Conservation (phyloP, 2,888 invertebrate species). For the Augiades crinisus region DNA sequence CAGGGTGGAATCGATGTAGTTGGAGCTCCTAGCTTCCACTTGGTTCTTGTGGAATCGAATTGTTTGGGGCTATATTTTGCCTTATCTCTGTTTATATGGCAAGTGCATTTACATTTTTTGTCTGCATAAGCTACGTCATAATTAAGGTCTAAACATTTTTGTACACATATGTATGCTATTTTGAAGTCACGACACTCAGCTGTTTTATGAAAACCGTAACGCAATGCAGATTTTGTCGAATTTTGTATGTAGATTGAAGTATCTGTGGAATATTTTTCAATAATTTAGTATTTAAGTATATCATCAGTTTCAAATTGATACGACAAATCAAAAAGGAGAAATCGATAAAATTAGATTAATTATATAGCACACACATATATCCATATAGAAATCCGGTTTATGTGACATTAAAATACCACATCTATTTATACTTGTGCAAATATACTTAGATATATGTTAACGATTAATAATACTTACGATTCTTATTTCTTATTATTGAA, state of each 20-base stretch:
- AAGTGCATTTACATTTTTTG: constrained; percentile 54
- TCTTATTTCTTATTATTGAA: too few relatives aligned
- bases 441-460: too few relatives aligned
- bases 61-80: constrained; percentile 32
- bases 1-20: constrained; percentile 52
- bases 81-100: constrained; percentile 46
- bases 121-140: constrained; percentile 55
- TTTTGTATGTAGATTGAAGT: too few relatives aligned
- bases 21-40: constrained; percentile 48
- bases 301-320: too few relatives aligned
- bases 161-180: constrained; percentile 53
- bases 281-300: too few relatives aligned
- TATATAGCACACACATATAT: too few relatives aligned
- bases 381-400: too few relatives aligned
- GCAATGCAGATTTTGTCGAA: constrained; percentile 40
- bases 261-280: constrained; percentile 26
- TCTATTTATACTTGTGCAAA: too few relatives aligned
- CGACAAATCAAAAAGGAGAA: too few relatives aligned
- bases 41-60: constrained; percentile 30
- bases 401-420: too few relatives aligned
- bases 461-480: too few relatives aligned
- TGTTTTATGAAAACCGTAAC: constrained; percentile 61
- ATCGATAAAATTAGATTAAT: too few relatives aligned
- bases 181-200: constrained; percentile 47
- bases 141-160: constrained; percentile 50